Conservation (phyloP, 2,113 vertebrate species). For the Puffinus mauretanicus region DNA sequence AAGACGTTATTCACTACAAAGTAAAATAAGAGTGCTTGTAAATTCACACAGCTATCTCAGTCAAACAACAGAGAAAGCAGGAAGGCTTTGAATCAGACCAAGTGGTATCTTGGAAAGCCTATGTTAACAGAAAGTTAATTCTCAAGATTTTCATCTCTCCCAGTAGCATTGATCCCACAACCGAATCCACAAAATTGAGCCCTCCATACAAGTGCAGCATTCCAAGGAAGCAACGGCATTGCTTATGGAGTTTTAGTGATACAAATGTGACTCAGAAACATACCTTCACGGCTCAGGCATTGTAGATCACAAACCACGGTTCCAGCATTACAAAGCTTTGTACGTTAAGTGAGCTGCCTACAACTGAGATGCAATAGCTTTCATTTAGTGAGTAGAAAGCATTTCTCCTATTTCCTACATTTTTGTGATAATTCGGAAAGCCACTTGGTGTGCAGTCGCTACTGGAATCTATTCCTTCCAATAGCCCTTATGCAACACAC, state of each 20-base stretch:
- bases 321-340: not conserved
- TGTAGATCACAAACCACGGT: not conserved
- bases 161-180: not conserved
- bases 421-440: not conserved
- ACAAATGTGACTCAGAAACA: not conserved
- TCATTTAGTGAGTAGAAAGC: not conserved
- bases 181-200: not conserved
- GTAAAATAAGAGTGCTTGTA: not conserved
- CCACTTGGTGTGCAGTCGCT: not conserved
- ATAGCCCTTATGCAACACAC: not conserved
- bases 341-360: not conserved
- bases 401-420: not conserved
- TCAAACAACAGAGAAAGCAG: not conserved
- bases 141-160: not conserved
- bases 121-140: not conserved
- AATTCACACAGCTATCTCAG: not conserved
- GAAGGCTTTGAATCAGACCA: not conserved
- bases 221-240: not conserved
- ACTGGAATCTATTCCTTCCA: not conserved
- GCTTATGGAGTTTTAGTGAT: not conserved
- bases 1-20: not conserved
- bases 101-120: not conserved
- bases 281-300: not conserved
- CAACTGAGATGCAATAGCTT: not conserved
- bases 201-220: not conserved